Evolutionary conservation across 2,113 vertebrate genomes (phyloP), one percentile per base, ranked within the genome.

Genomic region (Centrocercus urophasianus): DNA sequence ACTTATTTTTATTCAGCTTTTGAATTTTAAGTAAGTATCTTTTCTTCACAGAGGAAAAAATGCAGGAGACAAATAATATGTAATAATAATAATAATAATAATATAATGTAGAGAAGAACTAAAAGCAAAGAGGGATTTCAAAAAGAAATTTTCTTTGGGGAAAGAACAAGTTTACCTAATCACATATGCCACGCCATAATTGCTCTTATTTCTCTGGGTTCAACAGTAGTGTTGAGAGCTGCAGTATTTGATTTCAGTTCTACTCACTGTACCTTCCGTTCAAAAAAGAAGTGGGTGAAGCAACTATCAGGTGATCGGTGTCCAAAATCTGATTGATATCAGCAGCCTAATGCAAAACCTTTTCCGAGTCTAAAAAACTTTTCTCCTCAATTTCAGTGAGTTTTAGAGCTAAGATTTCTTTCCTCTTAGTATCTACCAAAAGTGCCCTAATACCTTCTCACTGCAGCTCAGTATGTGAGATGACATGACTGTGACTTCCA

Each of bases 1-100:
- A 57, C 38, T 72, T 80, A 65, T 45, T 94, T 89, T 67, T 86
- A 42, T 74, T 71, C 63, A 75, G 28, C 18, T 89, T 95, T 57
- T 67, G 47, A 78, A 93, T 71, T 57, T 27, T 82, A 75, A 78
- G 52, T 47, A 85, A 66, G 10, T 48, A 5, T 59, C 14, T 66
- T 36, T 69, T 74, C 89, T 84, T 50, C 90, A 17, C 13, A 34
- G 47, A 93, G 30, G 32, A 71, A 52, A 93, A 86, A 74, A 93
- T 38, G 28, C 9, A 13, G 30, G 60, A 80, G 47, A 67, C 8
- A 94, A 92, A 67, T 43, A 38, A 71, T 67, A 43, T 43, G 15
- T 43, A 38, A 71, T 67, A 92, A 67, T 43, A 38, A 71, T 67
- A 92, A 67, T 43, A 38, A 71, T 67, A 92, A 67, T 43, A 38